These are phyloP conservation scores for Scaptomyza parva DNA, from an alignment of 2,888 invertebrate species.

Conservation along the genomic window DNA sequence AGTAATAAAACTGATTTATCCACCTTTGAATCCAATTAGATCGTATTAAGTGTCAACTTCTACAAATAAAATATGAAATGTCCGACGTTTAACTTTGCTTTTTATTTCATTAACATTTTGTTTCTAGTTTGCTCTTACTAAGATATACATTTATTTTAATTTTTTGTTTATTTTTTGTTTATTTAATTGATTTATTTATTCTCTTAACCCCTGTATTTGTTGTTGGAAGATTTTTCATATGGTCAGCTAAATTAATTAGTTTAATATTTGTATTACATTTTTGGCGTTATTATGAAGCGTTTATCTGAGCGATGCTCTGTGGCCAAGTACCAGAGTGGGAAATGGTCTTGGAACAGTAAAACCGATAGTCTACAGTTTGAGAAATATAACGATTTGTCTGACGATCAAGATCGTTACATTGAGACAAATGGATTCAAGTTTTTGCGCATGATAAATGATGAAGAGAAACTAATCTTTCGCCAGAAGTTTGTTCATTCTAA, in stretches of 20 bases:
- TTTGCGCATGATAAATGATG: conserved; percentile 23
- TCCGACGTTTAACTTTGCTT: not conserved
- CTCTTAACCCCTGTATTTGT: not conserved
- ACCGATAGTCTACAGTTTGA: conserved; percentile 3
- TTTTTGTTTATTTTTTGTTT: not conserved
- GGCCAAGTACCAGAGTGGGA: conserved; percentile 24
- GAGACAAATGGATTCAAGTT: conserved; percentile 19
- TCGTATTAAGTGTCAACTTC: not conserved
- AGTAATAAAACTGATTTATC: no score
- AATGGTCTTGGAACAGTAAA: conserved; percentile 24
- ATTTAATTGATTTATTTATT: not conserved
- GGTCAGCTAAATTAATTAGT: not conserved
- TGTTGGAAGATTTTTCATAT: not conserved
- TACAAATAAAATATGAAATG: not conserved
- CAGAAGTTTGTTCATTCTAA: conserved; percentile 5
- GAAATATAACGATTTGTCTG: conserved; percentile 11
- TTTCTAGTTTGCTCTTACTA: not conserved
- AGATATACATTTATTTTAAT: not conserved
- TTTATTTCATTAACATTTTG: conserved; percentile 17
- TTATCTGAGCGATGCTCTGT: not conserved
- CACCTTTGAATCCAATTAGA: not conserved
- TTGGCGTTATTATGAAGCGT: not conserved
- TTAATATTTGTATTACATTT: not conserved
- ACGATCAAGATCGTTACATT: conserved; percentile 13
- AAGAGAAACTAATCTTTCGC: conserved; percentile 22